Percentiles rank a stretch among this genome's conserved stretches.
phyloP scores from a whole-genome alignment of 2,797 vertebrate species.

The Acipenser ruthenus region DNA sequence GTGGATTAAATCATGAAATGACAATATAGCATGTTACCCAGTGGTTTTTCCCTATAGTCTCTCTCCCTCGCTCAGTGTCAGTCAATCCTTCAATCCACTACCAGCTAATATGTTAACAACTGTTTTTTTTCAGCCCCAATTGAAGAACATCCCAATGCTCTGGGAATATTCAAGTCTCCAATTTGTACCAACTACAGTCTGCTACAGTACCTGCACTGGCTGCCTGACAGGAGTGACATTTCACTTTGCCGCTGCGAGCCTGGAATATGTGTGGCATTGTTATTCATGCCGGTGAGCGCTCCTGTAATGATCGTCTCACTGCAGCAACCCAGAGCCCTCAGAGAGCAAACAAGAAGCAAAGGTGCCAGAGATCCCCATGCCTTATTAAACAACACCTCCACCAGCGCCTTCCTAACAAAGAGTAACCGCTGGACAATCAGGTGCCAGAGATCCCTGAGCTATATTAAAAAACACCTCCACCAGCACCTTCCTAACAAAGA shows the following conservation, averaged over 20 bases:
- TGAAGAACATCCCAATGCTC: constrained; percentile 70
- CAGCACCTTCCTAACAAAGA: too few relatives aligned
- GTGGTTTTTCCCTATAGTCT: neutral
- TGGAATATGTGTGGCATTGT: constrained; percentile 72
- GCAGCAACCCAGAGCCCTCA: constrained; percentile 64
- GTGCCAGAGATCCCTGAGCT: constrained; percentile 64
- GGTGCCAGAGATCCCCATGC: constrained; percentile 64
- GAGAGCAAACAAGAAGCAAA: constrained; percentile 67
- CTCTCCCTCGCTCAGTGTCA: constrained; percentile 24
- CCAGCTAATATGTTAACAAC: constrained; percentile 76
- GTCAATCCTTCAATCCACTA: constrained; percentile 55
- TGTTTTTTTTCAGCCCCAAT: constrained; percentile 74
- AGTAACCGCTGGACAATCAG: too few relatives aligned
- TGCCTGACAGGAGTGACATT: constrained; percentile 77
- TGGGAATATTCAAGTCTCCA: constrained; percentile 69
- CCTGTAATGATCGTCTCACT: constrained; percentile 79
- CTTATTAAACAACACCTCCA: constrained; percentile 74
- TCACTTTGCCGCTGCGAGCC: constrained; percentile 63
- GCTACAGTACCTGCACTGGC: constrained; percentile 60
- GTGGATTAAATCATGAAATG: neutral
- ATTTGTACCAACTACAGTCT: constrained; percentile 71
- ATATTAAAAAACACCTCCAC: constrained; percentile 18
- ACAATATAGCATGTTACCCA: neutral
- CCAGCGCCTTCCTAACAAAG: constrained; percentile 8
- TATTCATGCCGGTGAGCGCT: constrained; percentile 72